A percentile compares a stretch with the other conserved stretches of the same genome.
phyloP scores from a whole-genome alignment of 2,797 vertebrate genomes.

The Coccyzus lansbergi region DNA sequence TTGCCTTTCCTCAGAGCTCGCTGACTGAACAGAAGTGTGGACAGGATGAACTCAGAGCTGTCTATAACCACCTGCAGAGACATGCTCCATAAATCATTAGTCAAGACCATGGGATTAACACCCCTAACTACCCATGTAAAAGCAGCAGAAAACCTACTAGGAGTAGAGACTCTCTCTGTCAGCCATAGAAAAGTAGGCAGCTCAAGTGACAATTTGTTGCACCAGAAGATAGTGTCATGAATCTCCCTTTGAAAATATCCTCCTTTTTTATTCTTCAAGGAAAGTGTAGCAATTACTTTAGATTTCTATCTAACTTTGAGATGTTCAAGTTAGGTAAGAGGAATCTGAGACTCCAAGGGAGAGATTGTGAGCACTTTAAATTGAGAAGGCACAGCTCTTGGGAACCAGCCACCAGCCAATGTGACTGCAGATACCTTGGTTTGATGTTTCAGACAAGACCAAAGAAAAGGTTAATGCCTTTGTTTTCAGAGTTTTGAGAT shows the following conservation, averaged over 20 bases:
- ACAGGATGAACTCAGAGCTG: neutral
- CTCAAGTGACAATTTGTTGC: fast-evolving
- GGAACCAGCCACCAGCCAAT: fast-evolving
- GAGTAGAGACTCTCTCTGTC: neutral
- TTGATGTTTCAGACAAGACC: neutral
- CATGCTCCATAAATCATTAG: conserved; percentile 10
- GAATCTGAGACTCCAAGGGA: neutral
- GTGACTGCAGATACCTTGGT: neutral
- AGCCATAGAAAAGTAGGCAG: neutral
- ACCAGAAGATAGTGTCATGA: fast-evolving
- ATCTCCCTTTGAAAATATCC: neutral
- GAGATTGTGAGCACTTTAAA: neutral
- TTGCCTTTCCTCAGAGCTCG: neutral
- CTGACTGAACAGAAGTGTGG: neutral
- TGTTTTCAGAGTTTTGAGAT: neutral
- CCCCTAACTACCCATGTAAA: neutral
- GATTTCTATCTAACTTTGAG: neutral
- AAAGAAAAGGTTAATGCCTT: neutral
- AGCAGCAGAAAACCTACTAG: neutral
- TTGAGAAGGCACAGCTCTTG: neutral
- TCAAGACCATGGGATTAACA: neutral
- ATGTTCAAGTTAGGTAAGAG: neutral
- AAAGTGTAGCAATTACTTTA: neutral
- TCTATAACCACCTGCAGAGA: conserved; percentile 14
- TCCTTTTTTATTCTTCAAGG: neutral